A percentile compares a stretch with the other conserved stretches of the same genome.
phyloP scores from a whole-genome alignment of 2,888 invertebrate genomes.

The Nemotelus pantherinus region DNA sequence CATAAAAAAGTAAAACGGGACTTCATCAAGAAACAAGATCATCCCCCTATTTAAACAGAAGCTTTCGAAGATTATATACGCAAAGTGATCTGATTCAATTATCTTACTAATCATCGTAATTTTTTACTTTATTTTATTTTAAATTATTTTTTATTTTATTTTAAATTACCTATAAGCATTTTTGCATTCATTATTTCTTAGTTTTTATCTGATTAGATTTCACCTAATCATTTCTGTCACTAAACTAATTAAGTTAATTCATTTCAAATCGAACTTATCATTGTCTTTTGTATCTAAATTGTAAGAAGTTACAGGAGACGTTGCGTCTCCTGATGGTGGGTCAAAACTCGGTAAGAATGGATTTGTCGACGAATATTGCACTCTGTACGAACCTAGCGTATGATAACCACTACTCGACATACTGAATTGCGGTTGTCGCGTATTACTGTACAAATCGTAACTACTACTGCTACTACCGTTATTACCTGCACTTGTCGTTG shows the following conservation, averaged over 20 bases:
- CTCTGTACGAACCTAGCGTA: conserved; percentile 64
- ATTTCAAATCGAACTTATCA: conserved; percentile 64
- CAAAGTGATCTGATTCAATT: too few relatives aligned
- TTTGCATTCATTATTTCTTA: not conserved
- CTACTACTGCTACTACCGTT: conserved; percentile 57
- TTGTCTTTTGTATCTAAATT: conserved; percentile 59
- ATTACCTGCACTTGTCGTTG: conserved; percentile 53
- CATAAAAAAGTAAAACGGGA: too few relatives aligned
- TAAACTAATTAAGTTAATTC: conserved; percentile 43
- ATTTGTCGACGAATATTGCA: conserved; percentile 65
- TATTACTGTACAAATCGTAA: conserved; percentile 48
- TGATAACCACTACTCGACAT: conserved; percentile 60
- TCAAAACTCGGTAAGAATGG: conserved; percentile 65
- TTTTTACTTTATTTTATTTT: not conserved
- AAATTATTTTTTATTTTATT: conserved; percentile 18
- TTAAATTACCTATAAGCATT: conserved; percentile 4
- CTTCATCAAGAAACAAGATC: too few relatives aligned
- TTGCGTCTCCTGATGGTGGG: conserved; percentile 55
- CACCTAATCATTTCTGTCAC: conserved; percentile 2
- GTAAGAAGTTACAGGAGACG: conserved; percentile 59
- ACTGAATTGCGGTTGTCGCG: conserved; percentile 46
- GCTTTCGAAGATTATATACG: too few relatives aligned
- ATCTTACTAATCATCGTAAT: too few relatives aligned
- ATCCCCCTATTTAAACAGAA: too few relatives aligned
- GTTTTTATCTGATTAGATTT: conserved; percentile 25